Evolutionary conservation across 2,797 vertebrate species (phyloP).

Genomic region (Gymnothorax reevesii): DNA sequence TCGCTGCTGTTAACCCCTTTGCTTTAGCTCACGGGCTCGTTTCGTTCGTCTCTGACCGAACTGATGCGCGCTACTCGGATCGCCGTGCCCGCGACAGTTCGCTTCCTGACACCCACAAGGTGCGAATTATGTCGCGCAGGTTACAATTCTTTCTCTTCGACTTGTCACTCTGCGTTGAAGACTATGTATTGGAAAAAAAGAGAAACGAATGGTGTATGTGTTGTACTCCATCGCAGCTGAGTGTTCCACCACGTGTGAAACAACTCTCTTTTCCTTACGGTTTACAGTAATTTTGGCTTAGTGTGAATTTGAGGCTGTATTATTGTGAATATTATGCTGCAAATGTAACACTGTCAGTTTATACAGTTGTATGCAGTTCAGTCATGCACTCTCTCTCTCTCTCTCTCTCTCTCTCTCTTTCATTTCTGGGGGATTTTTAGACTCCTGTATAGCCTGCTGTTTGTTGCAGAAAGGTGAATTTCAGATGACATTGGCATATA

Average conservation of each 20-base stretch:
- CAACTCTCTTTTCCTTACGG: not conserved
- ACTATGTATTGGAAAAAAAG: not conserved
- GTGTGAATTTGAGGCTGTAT: not conserved
- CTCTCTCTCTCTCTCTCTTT: not conserved
- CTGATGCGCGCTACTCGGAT: constrained; percentile 52
- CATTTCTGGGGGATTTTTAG: not conserved
- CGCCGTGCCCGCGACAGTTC: constrained; percentile 43
- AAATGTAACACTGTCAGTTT: not conserved
- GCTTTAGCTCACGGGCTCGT: constrained; percentile 40
- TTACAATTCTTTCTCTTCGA: not conserved
- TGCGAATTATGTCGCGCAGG: not conserved
- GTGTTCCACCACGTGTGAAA: constrained; percentile 4
- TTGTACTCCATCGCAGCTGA: not conserved
- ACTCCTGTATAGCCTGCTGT: not conserved
- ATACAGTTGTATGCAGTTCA: not conserved
- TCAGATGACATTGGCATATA: not conserved
- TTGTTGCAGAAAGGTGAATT: not conserved
- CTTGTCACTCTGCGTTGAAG: not conserved
- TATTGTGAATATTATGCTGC: not conserved
- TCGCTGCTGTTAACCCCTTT: constrained; percentile 35
- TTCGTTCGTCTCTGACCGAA: constrained; percentile 35
- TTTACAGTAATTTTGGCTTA: not conserved
- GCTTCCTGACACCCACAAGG: not conserved
- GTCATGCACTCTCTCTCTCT: not conserved
- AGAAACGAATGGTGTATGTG: not conserved